Percentiles rank a stretch among this genome's conserved stretches.
Evolutionary conservation across 2,888 invertebrate genomes (phyloP).

Genomic region (Spodoptera exigua): DNA sequence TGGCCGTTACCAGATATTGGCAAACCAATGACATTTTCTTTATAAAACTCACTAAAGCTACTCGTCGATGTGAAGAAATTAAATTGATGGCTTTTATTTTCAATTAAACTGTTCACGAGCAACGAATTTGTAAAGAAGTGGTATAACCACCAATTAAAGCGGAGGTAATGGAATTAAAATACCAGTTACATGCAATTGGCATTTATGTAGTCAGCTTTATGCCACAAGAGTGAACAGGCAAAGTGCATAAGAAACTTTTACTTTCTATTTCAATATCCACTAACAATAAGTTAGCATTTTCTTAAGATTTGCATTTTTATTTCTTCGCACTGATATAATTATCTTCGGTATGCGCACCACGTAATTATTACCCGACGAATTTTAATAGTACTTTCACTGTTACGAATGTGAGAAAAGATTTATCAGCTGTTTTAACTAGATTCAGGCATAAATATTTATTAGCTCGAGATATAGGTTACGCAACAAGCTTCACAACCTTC

Average conservation of each 20-base stretch:
- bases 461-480: slow-evolving; percentile 7
- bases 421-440: slow-evolving; percentile 16
- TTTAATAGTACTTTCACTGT: slow-evolving; percentile 49
- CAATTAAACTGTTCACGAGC: too few relatives aligned
- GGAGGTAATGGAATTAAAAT: too few relatives aligned
- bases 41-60: slow-evolving; percentile 7
- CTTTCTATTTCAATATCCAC: slow-evolving; percentile 40
- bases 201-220: too few relatives aligned
- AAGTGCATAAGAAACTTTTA: slow-evolving; percentile 6
- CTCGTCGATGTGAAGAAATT: not conserved
- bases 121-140: too few relatives aligned
- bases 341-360: slow-evolving; percentile 20
- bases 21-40: slow-evolving; percentile 25
- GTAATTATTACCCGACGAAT: slow-evolving; percentile 38
- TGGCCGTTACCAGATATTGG: slow-evolving; percentile 19
- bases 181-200: too few relatives aligned
- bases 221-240: too few relatives aligned
- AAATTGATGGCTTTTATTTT: not conserved
- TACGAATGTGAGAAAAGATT: slow-evolving; percentile 26
- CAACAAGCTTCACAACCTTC: slow-evolving; percentile 12
- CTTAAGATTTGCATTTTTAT: slow-evolving; percentile 45
- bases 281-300: slow-evolving; percentile 3
- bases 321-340: slow-evolving; percentile 22
- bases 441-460: slow-evolving; percentile 21
- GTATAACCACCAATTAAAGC: too few relatives aligned